Evolutionary conservation across 2,888 invertebrate species (phyloP).

Genomic region (Ichneumoninae sp.): DNA sequence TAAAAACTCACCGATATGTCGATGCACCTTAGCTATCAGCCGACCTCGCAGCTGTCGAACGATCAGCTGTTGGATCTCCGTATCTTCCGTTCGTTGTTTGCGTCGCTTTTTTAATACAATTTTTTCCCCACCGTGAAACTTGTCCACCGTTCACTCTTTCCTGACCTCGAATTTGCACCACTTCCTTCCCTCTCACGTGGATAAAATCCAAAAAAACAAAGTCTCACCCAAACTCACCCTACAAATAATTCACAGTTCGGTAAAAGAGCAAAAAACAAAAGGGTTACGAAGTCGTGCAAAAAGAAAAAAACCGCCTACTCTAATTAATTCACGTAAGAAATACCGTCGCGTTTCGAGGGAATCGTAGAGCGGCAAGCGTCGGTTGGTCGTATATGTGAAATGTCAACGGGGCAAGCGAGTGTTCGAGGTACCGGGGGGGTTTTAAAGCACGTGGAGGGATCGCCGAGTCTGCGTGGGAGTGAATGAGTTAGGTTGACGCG

Average conservation of each 20-base stretch:
- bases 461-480: constrained; percentile 32
- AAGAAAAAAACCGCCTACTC: background rate
- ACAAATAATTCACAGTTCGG: background rate
- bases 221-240: background rate
- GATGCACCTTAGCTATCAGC: background rate
- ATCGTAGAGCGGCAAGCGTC: background rate
- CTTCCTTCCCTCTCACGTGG: background rate
- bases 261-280: background rate
- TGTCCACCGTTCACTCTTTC: constrained; percentile 8
- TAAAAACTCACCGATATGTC: constrained; percentile 18
- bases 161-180: background rate
- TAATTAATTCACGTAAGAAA: background rate
- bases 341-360: constrained; percentile 6
- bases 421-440: background rate
- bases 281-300: background rate
- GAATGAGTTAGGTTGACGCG: constrained; percentile 16
- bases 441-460: constrained; percentile 12
- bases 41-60: background rate
- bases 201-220: constrained; percentile 2
- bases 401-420: background rate
- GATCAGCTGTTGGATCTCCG: constrained; percentile 1
- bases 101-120: background rate
- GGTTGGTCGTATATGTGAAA: background rate
- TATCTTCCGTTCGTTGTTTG: background rate
- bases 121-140: background rate